Percentiles rank a stretch among this genome's conserved stretches.
Conservation (phyloP, 2,113 vertebrate species). For the Sprattus sprattus region DNA sequence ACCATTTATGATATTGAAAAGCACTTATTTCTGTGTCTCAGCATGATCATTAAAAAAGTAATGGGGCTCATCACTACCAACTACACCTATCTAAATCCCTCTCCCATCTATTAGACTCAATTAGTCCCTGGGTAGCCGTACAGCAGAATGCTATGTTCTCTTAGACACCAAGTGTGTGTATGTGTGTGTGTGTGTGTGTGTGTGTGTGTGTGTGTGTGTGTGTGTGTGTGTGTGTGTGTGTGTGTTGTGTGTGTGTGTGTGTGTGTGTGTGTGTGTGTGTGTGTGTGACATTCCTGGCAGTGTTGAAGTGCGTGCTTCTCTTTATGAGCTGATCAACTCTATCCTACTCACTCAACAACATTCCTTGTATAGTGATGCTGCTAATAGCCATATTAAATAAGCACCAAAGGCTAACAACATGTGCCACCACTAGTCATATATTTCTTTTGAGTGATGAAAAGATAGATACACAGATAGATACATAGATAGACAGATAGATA, state of each 20-base stretch:
- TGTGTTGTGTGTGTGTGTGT: background rate
- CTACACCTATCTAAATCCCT: background rate
- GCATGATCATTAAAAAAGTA: slow-evolving; percentile 3
- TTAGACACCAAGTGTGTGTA: slow-evolving; percentile 12
- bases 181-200: background rate
- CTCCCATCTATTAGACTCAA: background rate
- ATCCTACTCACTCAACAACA: background rate
- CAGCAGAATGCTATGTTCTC: background rate
- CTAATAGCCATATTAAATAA: background rate
- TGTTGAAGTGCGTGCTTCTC: background rate
- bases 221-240: background rate
- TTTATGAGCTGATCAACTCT: background rate
- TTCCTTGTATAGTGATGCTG: background rate
- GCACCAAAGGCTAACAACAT: background rate
- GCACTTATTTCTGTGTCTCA: background rate
- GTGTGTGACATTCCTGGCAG: background rate
- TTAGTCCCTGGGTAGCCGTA: background rate
- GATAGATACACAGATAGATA: background rate
- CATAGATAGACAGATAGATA: background rate
- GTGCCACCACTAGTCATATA: background rate
- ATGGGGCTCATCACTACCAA: background rate
- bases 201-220: background rate
- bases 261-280: background rate
- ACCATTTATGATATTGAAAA: background rate
- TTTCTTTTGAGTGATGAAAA: background rate